These are phyloP conservation scores for Sarcophilus harrisii DNA, from an alignment of 2,797 vertebrate species.

Conservation along the genomic window DNA sequence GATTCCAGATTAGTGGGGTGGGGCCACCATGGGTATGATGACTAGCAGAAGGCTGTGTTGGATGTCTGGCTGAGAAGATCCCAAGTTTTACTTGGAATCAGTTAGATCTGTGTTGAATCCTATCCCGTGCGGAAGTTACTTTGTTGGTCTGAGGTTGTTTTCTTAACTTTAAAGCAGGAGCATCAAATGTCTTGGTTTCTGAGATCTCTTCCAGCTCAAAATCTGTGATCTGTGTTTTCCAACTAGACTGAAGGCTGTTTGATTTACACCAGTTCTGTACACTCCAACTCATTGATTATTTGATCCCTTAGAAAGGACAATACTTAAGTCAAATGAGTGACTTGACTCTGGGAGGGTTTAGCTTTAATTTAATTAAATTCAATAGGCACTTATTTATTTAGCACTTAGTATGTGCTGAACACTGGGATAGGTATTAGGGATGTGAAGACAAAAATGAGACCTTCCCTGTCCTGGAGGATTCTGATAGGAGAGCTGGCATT, in stretches of 20 bases:
- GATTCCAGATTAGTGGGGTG: no score
- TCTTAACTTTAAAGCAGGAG: not conserved
- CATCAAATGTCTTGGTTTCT: not conserved
- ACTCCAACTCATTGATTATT: not conserved
- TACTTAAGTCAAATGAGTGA: not conserved
- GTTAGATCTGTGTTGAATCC: not conserved
- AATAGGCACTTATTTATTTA: not conserved
- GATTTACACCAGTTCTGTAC: not conserved
- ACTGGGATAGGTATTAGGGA: not conserved
- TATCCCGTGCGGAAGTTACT: not conserved
- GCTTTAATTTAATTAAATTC: not conserved
- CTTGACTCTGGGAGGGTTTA: not conserved
- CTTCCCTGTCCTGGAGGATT: not conserved
- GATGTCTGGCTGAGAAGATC: no score
- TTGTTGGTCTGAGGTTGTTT: not conserved
- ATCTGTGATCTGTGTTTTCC: not conserved
- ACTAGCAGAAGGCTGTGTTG: no score
- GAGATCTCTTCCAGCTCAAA: not conserved
- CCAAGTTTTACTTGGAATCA: no score
- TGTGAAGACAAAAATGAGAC: not conserved
- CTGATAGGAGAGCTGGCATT: not conserved
- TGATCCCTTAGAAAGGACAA: not conserved
- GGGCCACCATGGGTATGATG: no score
- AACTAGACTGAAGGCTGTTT: not conserved
- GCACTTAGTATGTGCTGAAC: not conserved